These are phyloP conservation scores for Phortica magna DNA, from an alignment of 2,888 invertebrate genomes.

Conservation along the genomic window DNA sequence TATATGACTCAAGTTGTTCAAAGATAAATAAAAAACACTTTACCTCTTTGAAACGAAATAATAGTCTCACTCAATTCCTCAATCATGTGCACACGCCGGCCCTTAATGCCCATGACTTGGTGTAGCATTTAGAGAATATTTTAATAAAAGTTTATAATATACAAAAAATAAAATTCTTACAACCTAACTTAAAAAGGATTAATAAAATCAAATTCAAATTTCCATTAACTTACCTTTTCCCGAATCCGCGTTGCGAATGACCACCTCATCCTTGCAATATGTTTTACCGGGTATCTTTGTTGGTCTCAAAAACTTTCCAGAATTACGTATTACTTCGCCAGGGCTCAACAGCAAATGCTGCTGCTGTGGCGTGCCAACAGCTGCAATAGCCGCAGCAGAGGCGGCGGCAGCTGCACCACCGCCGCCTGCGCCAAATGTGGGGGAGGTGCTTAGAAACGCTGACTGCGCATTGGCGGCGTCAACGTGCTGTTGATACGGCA, in stretches of 20 bases:
- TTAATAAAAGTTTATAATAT: constrained; percentile 15
- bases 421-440: constrained; percentile 77
- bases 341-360: constrained; percentile 82
- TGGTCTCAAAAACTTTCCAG: constrained; percentile 92
- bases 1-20: background rate
- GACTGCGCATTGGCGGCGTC: constrained; percentile 58
- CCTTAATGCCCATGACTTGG: constrained; percentile 98
- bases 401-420: constrained; percentile 64
- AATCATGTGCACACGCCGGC: constrained; percentile 98
- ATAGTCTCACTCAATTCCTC: constrained; percentile 99
- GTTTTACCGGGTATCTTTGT: constrained; percentile 95
- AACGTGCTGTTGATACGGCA: constrained; percentile 59
- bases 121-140: constrained; percentile 30
- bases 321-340: constrained; percentile 91
- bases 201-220: background rate
- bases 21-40: constrained; percentile 60
- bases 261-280: constrained; percentile 96
- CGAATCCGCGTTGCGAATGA: constrained; percentile 96
- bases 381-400: constrained; percentile 70
- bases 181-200: constrained; percentile 40
- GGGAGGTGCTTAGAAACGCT: constrained; percentile 79
- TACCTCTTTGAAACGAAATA: constrained; percentile 99
- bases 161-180: constrained; percentile 11
- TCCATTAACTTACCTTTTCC: constrained; percentile 89
- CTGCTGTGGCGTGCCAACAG: constrained; percentile 75